Conservation (phyloP, 1,140 invertebrate genomes). For the Sarcophaga bullata region DNA sequence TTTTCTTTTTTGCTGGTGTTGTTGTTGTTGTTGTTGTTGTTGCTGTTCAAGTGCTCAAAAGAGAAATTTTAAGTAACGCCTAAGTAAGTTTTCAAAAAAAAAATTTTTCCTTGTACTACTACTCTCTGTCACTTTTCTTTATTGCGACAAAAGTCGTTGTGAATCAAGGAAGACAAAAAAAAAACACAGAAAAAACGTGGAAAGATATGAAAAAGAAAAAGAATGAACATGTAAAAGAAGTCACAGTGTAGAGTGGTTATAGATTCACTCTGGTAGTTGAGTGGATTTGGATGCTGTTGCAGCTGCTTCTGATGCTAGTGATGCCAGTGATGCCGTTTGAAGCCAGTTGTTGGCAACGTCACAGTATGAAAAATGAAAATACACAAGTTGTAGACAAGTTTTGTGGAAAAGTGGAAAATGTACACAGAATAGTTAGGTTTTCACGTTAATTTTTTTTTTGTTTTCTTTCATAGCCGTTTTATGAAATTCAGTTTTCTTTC, state of each 20-base stretch:
- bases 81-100: background rate
- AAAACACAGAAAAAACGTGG: background rate
- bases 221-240: background rate
- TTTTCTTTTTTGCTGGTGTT: too few species aligned
- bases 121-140: too few species aligned
- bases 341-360: too few species aligned
- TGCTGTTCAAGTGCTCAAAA: background rate
- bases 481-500: background rate
- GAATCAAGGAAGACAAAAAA: too few species aligned
- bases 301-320: too few species aligned
- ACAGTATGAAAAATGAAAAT: conserved; percentile 8
- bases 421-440: background rate
- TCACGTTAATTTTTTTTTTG: background rate
- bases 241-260: background rate
- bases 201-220: background rate
- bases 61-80: conserved; percentile 7
- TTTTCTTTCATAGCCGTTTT: background rate
- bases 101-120: too few species aligned
- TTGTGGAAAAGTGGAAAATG: background rate
- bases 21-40: background rate
- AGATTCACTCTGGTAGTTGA: background rate
- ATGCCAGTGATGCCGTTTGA: too few species aligned
- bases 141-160: too few species aligned
- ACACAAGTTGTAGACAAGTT: background rate
- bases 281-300: too few species aligned